These are phyloP conservation scores for Protodeltote pygarga DNA, from an alignment of 2,888 invertebrate species.

Conservation along the genomic window DNA sequence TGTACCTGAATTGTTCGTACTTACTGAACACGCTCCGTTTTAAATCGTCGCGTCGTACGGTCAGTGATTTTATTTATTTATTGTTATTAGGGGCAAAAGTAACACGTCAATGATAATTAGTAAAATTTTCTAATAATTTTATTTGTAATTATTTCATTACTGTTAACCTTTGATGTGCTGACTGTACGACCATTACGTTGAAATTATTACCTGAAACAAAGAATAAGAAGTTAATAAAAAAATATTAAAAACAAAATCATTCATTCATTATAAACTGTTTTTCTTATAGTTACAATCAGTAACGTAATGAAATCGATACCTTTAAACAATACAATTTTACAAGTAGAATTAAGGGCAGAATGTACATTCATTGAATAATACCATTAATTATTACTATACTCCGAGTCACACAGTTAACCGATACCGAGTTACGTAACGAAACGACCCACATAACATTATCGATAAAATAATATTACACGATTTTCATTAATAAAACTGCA, in stretches of 20 bases:
- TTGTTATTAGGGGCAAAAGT: too few species aligned
- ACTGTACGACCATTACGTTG: too few species aligned
- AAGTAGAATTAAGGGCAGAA: too few species aligned
- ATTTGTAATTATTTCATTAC: too few species aligned
- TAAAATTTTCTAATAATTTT: too few species aligned
- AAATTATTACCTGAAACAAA: conserved; percentile 44
- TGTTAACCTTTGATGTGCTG: too few species aligned
- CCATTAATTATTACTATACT: too few species aligned
- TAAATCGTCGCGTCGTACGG: conserved; percentile 7
- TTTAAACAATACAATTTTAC: too few species aligned
- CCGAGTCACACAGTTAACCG: conserved; percentile 30
- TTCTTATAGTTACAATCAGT: conserved; percentile 10
- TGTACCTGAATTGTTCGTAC: conserved; percentile 14
- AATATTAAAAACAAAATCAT: not conserved
- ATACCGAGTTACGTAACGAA: conserved; percentile 36
- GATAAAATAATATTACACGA: conserved; percentile 18
- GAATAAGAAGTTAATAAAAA: conserved; percentile 9
- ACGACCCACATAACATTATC: conserved; percentile 28
- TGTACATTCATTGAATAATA: too few species aligned
- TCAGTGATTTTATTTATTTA: not conserved
- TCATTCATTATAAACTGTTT: too few species aligned
- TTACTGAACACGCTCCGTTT: conserved; percentile 30
- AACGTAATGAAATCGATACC: not conserved
- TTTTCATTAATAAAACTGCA: conserved; percentile 8
- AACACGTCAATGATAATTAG: too few species aligned